Evolutionary conservation across 2,888 invertebrate species (phyloP), one percentile per base, ranked within the genome.

Genomic region (Acleris holmiana): DNA sequence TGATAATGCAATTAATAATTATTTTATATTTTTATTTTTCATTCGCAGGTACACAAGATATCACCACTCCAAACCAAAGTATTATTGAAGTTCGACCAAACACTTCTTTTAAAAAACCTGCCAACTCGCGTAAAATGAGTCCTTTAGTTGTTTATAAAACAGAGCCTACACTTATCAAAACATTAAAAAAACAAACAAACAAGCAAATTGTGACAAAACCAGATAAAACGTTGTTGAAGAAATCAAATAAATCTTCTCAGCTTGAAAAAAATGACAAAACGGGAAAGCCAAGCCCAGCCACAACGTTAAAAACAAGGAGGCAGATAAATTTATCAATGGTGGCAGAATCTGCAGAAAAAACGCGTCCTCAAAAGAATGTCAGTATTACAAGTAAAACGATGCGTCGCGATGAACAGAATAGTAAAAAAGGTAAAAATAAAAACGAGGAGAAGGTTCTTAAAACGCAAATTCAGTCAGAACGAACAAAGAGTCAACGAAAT

Each of bases 41-140:
- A 21, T 60, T 65, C 7, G 55, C 65, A 65, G 65, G 46, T 29
- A 46, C 40, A 17, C 13, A n/a, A 17, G 44, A 54, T 21, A 25
- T 7, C 13, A 21, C 7, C 21, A 55, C n/a, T 6, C 35, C 55
- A 15, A 59, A 60, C 15, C 40, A 59, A 29, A 59, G 21, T 10
- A 58, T 6, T 17, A 15, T 46, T 44, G 46, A 48, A 53, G 40
- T 21, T 18, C 47, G 18, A 25, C 23, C 23, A 40, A 58, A 47
- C 2, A 29, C 35, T 44, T 17, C 41, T 6, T 49, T 44, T 10
- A 65, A 50, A 35, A 23, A 23, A 29, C 18, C 21, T 6, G 55
- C 19, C n/a, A 17, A 29, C 50, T 18, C 5, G 15, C 17, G 2
- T 18, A 35, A 19, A 25, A 6, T 23, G 40, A 53, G 15, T 49